Evolutionary conservation across 2,113 vertebrate species (phyloP).

Genomic region (Triplophysa rosa): DNA sequence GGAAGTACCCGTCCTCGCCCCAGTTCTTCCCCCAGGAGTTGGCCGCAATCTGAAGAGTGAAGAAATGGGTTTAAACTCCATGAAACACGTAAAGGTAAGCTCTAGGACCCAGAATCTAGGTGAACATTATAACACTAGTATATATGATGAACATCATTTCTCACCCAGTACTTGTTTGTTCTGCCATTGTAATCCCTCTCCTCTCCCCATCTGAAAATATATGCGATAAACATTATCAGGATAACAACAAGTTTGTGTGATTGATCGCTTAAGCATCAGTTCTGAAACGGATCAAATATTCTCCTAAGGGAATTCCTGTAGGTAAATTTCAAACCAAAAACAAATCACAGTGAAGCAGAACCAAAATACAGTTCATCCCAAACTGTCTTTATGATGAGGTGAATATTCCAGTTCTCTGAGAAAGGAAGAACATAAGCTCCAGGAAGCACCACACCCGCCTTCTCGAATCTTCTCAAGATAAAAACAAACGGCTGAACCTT

Average conservation of each 20-base stretch:
- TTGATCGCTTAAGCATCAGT: neutral
- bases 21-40: constrained; percentile 96
- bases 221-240: neutral
- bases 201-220: constrained; percentile 87
- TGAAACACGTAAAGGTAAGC: neutral
- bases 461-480: constrained; percentile 28
- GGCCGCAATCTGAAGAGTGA: constrained; percentile 80
- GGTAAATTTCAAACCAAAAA: constrained; percentile 55
- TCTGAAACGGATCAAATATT: neutral
- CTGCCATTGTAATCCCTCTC: constrained; percentile 77
- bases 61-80: neutral
- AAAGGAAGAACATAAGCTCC: constrained; percentile 44
- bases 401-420: constrained; percentile 56
- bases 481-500: constrained; percentile 21
- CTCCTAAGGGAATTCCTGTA: too few species aligned
- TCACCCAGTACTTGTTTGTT: constrained; percentile 91
- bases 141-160: constrained; percentile 43
- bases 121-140: neutral
- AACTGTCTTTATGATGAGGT: constrained; percentile 43
- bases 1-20: constrained; percentile 91
- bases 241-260: too few species aligned
- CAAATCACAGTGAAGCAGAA: neutral
- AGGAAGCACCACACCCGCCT: constrained; percentile 55
- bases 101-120: neutral
- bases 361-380: constrained; percentile 38